These are phyloP conservation scores for Sapayoa aenigma DNA, from an alignment of 2,113 vertebrate species.

Conservation along the genomic window DNA sequence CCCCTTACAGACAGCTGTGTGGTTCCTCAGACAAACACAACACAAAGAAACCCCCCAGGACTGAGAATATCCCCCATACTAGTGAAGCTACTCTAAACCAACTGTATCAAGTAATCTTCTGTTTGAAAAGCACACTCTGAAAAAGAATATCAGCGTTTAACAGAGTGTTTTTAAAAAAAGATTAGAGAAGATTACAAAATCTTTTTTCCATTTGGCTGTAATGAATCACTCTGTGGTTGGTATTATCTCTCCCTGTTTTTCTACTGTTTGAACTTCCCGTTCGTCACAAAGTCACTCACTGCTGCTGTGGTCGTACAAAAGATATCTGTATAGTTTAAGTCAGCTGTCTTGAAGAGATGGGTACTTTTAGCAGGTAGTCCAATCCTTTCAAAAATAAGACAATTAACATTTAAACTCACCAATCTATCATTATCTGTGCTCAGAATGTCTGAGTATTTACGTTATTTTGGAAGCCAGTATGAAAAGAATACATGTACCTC, in stretches of 20 bases:
- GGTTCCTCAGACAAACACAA: background rate
- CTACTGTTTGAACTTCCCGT: background rate
- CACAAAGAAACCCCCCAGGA: background rate
- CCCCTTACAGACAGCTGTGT: background rate
- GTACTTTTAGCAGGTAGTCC: background rate
- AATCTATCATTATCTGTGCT: background rate
- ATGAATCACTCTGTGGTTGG: background rate
- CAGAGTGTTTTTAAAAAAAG: background rate
- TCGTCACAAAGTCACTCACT: background rate
- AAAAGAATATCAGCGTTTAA: background rate
- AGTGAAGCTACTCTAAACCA: background rate
- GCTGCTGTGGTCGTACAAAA: background rate
- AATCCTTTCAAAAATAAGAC: background rate
- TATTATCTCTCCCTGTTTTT: background rate
- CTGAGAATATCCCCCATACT: background rate
- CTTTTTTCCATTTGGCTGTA: background rate
- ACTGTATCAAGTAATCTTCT: background rate
- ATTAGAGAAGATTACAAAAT: background rate
- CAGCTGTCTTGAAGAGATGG: background rate
- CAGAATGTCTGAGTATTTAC: background rate
- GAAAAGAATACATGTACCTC: background rate
- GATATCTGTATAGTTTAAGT: background rate
- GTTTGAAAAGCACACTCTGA: background rate
- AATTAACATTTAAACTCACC: background rate
- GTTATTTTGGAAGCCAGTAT: background rate